phyloP scores from a whole-genome alignment of 2,113 vertebrate genomes.

The Callocephalon fimbriatum region DNA sequence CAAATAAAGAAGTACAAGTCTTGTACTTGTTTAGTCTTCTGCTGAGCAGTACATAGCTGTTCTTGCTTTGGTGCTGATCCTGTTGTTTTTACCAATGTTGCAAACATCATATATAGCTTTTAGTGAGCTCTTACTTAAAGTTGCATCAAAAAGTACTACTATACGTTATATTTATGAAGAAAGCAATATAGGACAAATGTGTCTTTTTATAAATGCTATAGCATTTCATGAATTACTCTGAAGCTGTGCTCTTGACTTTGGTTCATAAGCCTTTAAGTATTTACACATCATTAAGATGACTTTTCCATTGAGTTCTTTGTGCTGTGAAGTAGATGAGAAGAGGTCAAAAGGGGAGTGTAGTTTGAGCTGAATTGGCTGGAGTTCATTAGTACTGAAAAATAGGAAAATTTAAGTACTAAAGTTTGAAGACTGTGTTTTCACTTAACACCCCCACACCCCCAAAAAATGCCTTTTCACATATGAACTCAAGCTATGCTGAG shows the following conservation, averaged over 20 bases:
- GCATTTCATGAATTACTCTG: not conserved
- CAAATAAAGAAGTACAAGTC: not conserved
- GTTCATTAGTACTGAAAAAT: not conserved
- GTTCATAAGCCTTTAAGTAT: not conserved
- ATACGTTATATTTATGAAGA: not conserved
- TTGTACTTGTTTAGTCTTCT: not conserved
- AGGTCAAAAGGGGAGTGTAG: not conserved
- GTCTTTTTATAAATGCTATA: not conserved
- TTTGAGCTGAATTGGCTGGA: not conserved
- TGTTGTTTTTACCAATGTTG: not conserved
- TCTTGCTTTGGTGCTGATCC: not conserved
- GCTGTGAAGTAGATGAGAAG: not conserved
- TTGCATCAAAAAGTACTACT: not conserved
- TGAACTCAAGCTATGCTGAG: not conserved
- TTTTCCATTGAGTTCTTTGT: not conserved
- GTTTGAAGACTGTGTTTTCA: not conserved
- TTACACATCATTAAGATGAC: not conserved
- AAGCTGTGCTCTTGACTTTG: not conserved
- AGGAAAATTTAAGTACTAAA: not conserved
- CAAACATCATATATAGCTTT: not conserved
- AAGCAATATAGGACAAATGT: not conserved
- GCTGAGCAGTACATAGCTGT: not conserved
- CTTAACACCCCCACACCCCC: accelerated
- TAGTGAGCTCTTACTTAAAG: not conserved
- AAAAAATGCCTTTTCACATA: not conserved